Evolutionary conservation across 2,797 vertebrate species (phyloP), one percentile per base, ranked within the genome.

Genomic region (Gymnoscopelus microlampas): DNA sequence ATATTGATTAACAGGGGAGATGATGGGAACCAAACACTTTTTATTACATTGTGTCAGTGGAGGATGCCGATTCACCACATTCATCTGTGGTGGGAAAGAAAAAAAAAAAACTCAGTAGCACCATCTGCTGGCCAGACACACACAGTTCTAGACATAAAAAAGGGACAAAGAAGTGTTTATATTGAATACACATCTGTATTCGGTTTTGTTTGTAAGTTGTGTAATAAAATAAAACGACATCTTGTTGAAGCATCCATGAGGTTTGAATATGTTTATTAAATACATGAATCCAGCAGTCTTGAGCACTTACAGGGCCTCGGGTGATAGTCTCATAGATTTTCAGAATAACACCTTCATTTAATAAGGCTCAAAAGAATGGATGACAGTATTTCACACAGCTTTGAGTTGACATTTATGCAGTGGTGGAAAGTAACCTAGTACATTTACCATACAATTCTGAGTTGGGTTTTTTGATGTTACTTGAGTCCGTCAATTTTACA

Each of bases 301-400:
- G 88, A 89, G 90, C 80, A 85, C 93, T 95, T 94, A 94, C 84
- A 72, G 59, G 69, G 54, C 89, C 80, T 98, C 97, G 81, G 93
- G 89, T 91, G 91, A 92, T 91, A 92, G 81, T 87, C 91, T 79
- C 57, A 0, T 35, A 1, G 0, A 5, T 44, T 83, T 97, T 98
- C 90, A 89, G 75, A 95, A 95, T 87, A 93, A 88, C 87, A 87
- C 86, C 89, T 23, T 98, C 98, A 99, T 95, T 91, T 83, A 93
- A 91, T 95, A 82, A 96, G 94, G 90, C 89, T 92, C 91, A 89
- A 94, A 91, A 84, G 82, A 68, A 79, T 54, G 80, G 76, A 87
- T 83, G 39, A 80, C 35, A 53, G 9, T 65, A 29, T 10, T 63
- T 68, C 71, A 29, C 26, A 29, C 26, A 77, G 63, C 54, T 67